A percentile compares a stretch with the other conserved stretches of the same genome.
phyloP scores from a whole-genome alignment of 1,140 invertebrate species.

The Pseudomyrmex gracilis region DNA sequence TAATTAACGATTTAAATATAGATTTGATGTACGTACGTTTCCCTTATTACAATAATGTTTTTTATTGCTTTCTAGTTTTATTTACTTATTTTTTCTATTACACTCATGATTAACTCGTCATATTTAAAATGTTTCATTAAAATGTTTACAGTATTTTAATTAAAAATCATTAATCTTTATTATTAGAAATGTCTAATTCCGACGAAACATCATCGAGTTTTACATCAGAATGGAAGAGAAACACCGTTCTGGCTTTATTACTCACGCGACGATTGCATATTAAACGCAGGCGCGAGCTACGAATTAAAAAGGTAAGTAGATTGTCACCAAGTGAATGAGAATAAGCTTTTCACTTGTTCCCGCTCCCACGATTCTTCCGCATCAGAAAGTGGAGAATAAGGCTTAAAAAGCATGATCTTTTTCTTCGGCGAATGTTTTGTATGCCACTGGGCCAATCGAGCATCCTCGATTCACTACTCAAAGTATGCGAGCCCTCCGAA shows the following conservation, averaged over 20 bases:
- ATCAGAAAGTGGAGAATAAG: constrained; percentile 83
- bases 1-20: background rate
- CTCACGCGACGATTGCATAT: background rate
- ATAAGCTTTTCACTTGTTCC: constrained; percentile 61
- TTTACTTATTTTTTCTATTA: background rate
- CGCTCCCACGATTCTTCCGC: constrained; percentile 43
- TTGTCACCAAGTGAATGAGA: constrained; percentile 55
- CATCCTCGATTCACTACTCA: constrained; percentile 75
- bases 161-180: background rate
- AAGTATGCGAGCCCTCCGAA: constrained; percentile 53
- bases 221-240: background rate
- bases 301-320: constrained; percentile 49
- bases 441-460: constrained; percentile 84
- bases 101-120: no score
- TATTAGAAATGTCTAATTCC: background rate
- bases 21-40: background rate
- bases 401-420: constrained; percentile 81
- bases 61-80: background rate
- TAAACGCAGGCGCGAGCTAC: background rate
- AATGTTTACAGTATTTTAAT: background rate
- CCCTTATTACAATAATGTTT: background rate
- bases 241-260: constrained; percentile 1
- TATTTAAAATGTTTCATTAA: no score
- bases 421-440: constrained; percentile 79
- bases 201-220: background rate